These are phyloP conservation scores for Coelopa frigida DNA, from an alignment of 1,140 invertebrate genomes.

Conservation along the genomic window DNA sequence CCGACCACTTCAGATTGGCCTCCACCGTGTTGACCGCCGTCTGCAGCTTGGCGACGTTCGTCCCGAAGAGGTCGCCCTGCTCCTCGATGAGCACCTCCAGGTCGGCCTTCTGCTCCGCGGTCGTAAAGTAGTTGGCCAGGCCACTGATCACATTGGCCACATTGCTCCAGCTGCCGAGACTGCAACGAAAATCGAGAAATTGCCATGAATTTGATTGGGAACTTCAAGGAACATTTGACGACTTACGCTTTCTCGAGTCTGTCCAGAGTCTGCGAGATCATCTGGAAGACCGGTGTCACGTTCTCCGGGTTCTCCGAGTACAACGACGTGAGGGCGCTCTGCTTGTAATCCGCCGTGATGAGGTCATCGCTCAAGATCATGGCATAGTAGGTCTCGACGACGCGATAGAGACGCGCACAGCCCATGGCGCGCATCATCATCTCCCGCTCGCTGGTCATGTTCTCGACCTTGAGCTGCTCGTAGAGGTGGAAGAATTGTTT, in stretches of 20 bases:
- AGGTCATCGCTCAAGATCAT: constrained; percentile 15
- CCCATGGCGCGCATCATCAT: constrained; percentile 23
- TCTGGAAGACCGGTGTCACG: constrained; percentile 25
- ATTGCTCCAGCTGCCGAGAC: constrained; percentile 37
- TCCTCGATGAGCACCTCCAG: constrained; percentile 17
- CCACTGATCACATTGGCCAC: constrained; percentile 40
- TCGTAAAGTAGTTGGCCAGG: constrained; percentile 45
- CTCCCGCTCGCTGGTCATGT: constrained; percentile 14
- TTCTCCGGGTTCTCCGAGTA: constrained; percentile 42
- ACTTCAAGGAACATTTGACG: constrained; percentile 19
- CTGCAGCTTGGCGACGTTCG: constrained; percentile 8
- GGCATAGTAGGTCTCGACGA: constrained; percentile 13
- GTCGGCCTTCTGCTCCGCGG: constrained; percentile 38
- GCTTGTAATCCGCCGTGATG: constrained; percentile 16
- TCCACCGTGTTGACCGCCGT: constrained; percentile 18
- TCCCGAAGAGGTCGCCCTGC: constrained; percentile 20
- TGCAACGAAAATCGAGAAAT: constrained; percentile 16
- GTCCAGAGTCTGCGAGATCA: constrained; percentile 19
- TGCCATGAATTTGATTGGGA: not conserved
- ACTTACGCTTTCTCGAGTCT: constrained; percentile 22
- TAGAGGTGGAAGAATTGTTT: constrained; percentile 23
- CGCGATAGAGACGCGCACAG: constrained; percentile 17
- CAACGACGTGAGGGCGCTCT: constrained; percentile 36
- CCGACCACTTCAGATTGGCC: constrained; percentile 23
- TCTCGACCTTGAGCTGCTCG: constrained; percentile 15